These are phyloP conservation scores for Crocuta crocuta DNA, from an alignment of 2,113 vertebrate species.

Conservation along the genomic window DNA sequence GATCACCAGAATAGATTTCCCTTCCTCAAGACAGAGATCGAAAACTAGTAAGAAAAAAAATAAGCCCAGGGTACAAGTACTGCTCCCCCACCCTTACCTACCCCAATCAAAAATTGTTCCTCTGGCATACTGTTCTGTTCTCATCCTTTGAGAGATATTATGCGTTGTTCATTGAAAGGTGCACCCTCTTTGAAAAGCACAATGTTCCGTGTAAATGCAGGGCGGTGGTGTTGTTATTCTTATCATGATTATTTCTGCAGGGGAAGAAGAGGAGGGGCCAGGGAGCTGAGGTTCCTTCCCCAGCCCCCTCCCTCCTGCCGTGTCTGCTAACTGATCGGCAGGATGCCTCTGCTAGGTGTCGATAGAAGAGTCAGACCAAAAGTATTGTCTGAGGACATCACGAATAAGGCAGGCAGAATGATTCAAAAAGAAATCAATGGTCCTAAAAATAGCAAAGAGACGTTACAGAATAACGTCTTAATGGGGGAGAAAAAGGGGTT, in stretches of 20 bases:
- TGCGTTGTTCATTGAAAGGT: slow-evolving; percentile 47
- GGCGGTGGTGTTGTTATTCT: not conserved
- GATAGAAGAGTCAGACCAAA: slow-evolving; percentile 57
- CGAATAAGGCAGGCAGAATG: slow-evolving; percentile 68
- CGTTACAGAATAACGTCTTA: slow-evolving; percentile 71
- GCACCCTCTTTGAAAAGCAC: slow-evolving; percentile 36
- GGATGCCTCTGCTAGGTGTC: slow-evolving; percentile 69
- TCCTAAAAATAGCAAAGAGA: slow-evolving; percentile 70
- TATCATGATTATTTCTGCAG: slow-evolving; percentile 64
- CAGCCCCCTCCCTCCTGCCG: slow-evolving; percentile 42
- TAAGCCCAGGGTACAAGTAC: not conserved
- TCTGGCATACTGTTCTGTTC: slow-evolving; percentile 14
- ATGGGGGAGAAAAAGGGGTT: not conserved
- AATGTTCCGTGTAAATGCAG: not conserved
- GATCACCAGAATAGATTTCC: not conserved
- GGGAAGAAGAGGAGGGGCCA: not conserved
- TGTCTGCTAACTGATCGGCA: slow-evolving; percentile 23
- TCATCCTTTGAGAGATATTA: slow-evolving; percentile 59
- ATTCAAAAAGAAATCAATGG: slow-evolving; percentile 72
- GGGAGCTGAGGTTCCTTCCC: slow-evolving; percentile 42
- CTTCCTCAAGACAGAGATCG: not conserved
- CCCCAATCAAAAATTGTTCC: slow-evolving; percentile 31
- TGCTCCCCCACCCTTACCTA: not conserved
- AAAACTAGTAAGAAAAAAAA: not conserved
- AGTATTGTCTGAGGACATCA: slow-evolving; percentile 70